phyloP scores from a whole-genome alignment of 2,797 vertebrate genomes.

The Tangara arthus region DNA sequence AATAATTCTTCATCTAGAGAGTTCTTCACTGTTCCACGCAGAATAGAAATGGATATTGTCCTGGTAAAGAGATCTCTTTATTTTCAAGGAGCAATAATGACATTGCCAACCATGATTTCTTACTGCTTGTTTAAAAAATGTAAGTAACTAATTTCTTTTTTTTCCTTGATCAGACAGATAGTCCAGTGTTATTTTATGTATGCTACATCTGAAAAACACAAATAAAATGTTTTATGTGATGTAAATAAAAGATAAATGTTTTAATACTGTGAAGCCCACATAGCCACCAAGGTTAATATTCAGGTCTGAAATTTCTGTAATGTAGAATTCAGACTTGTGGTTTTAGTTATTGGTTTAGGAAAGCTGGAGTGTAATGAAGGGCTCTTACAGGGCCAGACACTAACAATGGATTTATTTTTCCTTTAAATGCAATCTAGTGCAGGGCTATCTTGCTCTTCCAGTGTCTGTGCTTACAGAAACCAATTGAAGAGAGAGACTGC shows the following conservation, averaged over 20 bases:
- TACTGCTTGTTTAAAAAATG: neutral
- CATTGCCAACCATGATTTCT: neutral
- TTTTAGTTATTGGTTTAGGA: neutral
- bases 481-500: neutral
- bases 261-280: neutral
- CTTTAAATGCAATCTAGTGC: neutral
- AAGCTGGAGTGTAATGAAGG: neutral
- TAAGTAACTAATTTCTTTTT: neutral
- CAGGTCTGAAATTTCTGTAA: neutral
- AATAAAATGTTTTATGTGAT: neutral
- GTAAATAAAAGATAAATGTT: neutral
- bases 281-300: neutral
- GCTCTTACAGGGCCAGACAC: neutral
- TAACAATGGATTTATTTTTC: neutral
- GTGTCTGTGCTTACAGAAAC: neutral
- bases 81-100: neutral
- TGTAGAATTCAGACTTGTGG: neutral
- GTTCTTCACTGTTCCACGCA: neutral
- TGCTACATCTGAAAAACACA: neutral
- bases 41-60: neutral
- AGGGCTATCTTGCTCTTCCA: neutral
- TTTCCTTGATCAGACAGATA: neutral
- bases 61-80: neutral
- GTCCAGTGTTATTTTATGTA: neutral
- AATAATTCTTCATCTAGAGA: neutral